These are phyloP conservation scores for Drosophila multiciliata DNA, from an alignment of 2,888 invertebrate species.

Conservation along the genomic window DNA sequence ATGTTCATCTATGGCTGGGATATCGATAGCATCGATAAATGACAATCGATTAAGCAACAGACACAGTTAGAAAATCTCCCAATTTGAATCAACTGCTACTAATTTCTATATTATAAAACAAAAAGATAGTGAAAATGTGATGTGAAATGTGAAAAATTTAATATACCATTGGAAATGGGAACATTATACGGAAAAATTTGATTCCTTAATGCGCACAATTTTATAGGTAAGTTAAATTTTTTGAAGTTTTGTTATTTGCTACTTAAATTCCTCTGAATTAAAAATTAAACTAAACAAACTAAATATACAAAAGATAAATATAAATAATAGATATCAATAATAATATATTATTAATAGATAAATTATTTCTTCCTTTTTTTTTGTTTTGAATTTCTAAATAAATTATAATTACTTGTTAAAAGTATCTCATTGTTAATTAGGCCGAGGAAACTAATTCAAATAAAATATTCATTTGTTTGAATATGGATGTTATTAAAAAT, in stretches of 20 bases:
- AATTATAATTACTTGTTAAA: background rate
- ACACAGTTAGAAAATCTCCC: too few relatives aligned
- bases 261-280: too few relatives aligned
- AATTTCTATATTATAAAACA: too few relatives aligned
- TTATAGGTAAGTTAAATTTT: too few relatives aligned
- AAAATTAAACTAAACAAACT: background rate
- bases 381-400: background rate
- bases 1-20: background rate
- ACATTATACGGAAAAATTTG: background rate
- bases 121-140: background rate
- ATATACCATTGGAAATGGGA: background rate
- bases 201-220: too few relatives aligned
- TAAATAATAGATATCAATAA: background rate
- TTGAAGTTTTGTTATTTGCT: too few relatives aligned
- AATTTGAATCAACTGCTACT: background rate
- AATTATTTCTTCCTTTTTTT: background rate
- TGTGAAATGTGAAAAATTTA: background rate
- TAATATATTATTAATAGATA: background rate
- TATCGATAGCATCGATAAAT: background rate
- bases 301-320: background rate
- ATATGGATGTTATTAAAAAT: background rate
- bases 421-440: constrained; percentile 1
- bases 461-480: background rate
- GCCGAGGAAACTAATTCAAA: constrained; percentile 7
- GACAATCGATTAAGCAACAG: background rate